Conservation (phyloP, 2,888 invertebrate genomes). For the Drosophila monieri region DNA sequence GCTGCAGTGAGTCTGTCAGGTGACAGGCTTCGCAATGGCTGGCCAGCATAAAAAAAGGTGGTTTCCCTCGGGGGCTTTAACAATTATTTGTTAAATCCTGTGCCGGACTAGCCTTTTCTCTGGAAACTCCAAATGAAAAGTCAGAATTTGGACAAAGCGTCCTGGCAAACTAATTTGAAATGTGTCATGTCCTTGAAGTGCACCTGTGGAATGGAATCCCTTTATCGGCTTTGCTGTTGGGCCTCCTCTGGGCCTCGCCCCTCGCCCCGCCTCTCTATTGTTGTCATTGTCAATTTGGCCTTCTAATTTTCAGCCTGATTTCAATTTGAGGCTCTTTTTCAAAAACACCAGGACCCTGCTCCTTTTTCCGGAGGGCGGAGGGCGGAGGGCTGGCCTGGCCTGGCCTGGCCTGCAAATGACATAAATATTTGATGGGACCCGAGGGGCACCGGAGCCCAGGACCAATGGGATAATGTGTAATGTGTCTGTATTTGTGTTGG, state of each 20-base stretch:
- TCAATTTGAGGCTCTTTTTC: slow-evolving; percentile 23
- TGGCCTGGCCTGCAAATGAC: slow-evolving; percentile 58
- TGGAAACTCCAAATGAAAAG: too few relatives aligned
- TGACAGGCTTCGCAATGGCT: neutral
- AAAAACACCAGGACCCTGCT: neutral
- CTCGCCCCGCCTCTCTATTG: slow-evolving; percentile 4
- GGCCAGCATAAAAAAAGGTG: neutral
- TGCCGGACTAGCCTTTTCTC: too few relatives aligned
- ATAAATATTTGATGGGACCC: slow-evolving; percentile 66
- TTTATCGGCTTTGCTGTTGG: neutral
- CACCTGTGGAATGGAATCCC: slow-evolving; percentile 6
- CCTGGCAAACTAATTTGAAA: slow-evolving; percentile 1
- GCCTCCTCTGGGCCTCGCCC: neutral
- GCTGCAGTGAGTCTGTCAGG: neutral
- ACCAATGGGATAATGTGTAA: slow-evolving; percentile 38
- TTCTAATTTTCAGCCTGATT: slow-evolving; percentile 65
- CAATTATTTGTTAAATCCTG: neutral
- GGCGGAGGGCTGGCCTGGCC: neutral
- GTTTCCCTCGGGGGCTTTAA: neutral
- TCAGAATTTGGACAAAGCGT: too few relatives aligned
- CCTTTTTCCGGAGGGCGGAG: slow-evolving; percentile 37
- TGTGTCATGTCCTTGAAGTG: slow-evolving; percentile 3
- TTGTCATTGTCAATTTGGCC: slow-evolving; percentile 69
- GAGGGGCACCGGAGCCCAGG: slow-evolving; percentile 10
- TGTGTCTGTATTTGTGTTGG: slow-evolving; percentile 44